phyloP scores from a whole-genome alignment of 1,140 invertebrate species.

The Lucilia cuprina region DNA sequence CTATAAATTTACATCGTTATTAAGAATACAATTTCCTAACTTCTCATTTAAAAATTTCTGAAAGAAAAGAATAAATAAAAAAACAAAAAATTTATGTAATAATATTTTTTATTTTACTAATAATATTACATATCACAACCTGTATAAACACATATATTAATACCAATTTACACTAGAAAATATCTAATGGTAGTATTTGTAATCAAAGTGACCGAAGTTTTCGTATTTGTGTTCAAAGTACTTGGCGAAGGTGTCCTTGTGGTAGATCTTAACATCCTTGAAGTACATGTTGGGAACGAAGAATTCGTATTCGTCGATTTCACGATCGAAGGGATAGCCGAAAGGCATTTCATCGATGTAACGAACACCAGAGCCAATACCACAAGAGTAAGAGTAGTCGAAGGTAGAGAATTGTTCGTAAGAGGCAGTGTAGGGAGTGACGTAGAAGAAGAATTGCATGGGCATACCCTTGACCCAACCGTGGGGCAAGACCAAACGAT shows the following conservation, averaged over 20 bases:
- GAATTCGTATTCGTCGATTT: slow-evolving; percentile 64
- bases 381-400: slow-evolving; percentile 55
- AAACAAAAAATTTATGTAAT: too few relatives aligned
- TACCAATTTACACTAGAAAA: neutral
- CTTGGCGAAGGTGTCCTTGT: slow-evolving; percentile 60
- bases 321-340: slow-evolving; percentile 74
- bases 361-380: slow-evolving; percentile 57
- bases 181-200: slow-evolving; percentile 30
- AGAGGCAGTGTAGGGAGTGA: slow-evolving; percentile 64
- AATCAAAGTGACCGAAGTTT: slow-evolving; percentile 37
- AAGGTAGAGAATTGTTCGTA: slow-evolving; percentile 54
- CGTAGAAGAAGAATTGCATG: slow-evolving; percentile 68
- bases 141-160: too few relatives aligned
- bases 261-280: slow-evolving; percentile 68
- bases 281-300: slow-evolving; percentile 68
- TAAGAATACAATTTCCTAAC: too few relatives aligned
- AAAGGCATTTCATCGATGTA: slow-evolving; percentile 68
- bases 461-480: slow-evolving; percentile 69
- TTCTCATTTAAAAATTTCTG: slow-evolving; percentile 56
- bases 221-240: slow-evolving; percentile 36
- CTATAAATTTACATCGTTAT: too few relatives aligned
- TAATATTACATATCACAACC: too few relatives aligned
- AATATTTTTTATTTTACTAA: too few relatives aligned
- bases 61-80: too few relatives aligned
- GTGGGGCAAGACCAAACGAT: slow-evolving; percentile 69